Evolutionary conservation across 1,140 invertebrate genomes (phyloP), one percentile per base, ranked within the genome.

Genomic region (Drosophila pseudoananassae): DNA sequence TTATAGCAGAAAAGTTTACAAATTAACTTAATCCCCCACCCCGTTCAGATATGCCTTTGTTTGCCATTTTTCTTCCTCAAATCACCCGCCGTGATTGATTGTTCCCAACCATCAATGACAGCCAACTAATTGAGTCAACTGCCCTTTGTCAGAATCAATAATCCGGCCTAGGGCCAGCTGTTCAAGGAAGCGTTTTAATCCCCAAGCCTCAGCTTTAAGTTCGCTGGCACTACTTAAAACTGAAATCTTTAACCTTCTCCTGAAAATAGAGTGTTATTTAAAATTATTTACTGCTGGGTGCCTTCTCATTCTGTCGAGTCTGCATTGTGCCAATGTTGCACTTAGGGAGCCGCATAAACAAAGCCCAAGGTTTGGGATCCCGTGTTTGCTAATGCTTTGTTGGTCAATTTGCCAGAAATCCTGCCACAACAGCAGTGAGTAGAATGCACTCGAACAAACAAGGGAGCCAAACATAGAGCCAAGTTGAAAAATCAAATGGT

Each of bases 341-440:
- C 47, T 36, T 15, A 53, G 57, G 53, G 59, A 78, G 57, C 17
- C 78, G 70, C 74, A 80, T 85, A 84, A 85, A 85, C 85, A 60
- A 65, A 66, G 29, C 47, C 1, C 12, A n/a, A 12, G 43, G 15
- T 23, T 43, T 6, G 8, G 58, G 3, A 43, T 38, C 36, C n/a
- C 27, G 33, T 38, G 15, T 29, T 45, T 23, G 12, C 38, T 25
- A 53, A 68, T 38, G 45, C 45, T 15, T 38, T 69, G 29, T 25
- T 31, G 66, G 66, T 55, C 46, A 69, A 69, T 69, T 49, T 56
- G 36, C 17, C 17, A 25, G 64, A 69, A 29, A 31, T 8, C 23
- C 40, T 7, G 40, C 17, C 47, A 10, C 31, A 38, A 6, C 7
- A 15, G 25, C 15, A 29, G 46, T 25, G 12, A 31, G 15, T 14